Conservation (phyloP, 2,888 invertebrate species). For the Drosophila nr. medialis region DNA sequence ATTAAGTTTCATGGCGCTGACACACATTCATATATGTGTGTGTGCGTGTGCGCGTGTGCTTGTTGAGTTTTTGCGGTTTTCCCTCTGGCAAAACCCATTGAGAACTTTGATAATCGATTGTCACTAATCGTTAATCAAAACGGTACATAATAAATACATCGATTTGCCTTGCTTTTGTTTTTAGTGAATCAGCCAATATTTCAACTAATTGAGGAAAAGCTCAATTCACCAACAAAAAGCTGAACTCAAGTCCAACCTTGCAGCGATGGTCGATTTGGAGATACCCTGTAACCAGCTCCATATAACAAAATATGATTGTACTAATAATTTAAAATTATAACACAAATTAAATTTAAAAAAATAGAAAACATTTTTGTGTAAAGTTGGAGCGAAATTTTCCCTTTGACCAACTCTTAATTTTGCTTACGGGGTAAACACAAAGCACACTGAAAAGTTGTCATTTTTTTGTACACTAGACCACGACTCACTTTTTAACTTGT, state of each 20-base stretch:
- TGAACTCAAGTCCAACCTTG: background rate
- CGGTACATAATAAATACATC: constrained; percentile 18
- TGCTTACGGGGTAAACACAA: constrained; percentile 4
- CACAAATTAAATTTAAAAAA: background rate
- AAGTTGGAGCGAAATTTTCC: background rate
- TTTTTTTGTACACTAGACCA: constrained; percentile 3
- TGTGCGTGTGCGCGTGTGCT: background rate
- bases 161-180: constrained; percentile 1
- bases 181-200: background rate
- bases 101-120: constrained; percentile 28
- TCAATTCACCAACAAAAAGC: background rate
- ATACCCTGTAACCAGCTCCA: background rate
- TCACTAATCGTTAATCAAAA: constrained; percentile 37
- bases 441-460: constrained; percentile 13
- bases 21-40: constrained; percentile 49
- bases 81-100: constrained; percentile 21
- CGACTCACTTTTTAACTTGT: constrained; percentile 35
- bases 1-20: constrained; percentile 58
- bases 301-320: background rate
- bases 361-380: background rate
- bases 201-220: background rate
- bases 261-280: background rate
- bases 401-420: background rate
- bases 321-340: background rate
- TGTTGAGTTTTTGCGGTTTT: background rate